These are phyloP conservation scores for Leptestheria dahalacensis DNA, from an alignment of 1,140 invertebrate genomes.

Conservation along the genomic window DNA sequence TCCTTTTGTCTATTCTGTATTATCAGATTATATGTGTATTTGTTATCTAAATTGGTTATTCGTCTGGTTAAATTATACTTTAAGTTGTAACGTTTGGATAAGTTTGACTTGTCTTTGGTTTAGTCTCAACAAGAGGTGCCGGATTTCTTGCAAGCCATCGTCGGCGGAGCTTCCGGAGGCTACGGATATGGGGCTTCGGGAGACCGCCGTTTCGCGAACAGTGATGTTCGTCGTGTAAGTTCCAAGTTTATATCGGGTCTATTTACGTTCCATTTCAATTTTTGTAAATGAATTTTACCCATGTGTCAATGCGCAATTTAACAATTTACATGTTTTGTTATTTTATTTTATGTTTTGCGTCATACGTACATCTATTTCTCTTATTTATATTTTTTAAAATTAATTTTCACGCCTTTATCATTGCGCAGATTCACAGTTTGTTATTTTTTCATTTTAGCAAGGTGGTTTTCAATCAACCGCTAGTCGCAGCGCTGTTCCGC, in stretches of 20 bases:
- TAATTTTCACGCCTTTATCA: too few species aligned
- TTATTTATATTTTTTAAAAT: too few species aligned
- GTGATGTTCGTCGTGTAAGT: neutral
- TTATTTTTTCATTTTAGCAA: neutral
- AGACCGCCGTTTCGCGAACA: neutral
- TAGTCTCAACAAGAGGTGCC: conserved; percentile 1
- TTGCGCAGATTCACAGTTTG: too few species aligned
- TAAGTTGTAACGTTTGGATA: neutral
- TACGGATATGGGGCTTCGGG: neutral
- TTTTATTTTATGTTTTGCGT: too few species aligned
- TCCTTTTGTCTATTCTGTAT: too few species aligned
- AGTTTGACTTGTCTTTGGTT: conserved; percentile 12
- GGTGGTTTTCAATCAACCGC: neutral
- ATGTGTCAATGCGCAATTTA: too few species aligned
- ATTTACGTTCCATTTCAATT: neutral
- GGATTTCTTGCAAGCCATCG: neutral
- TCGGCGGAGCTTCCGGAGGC: neutral
- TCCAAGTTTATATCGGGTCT: neutral
- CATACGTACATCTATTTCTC: too few species aligned
- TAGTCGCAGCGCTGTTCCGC: neutral
- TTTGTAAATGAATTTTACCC: too few species aligned
- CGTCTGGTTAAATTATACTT: neutral
- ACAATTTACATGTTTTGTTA: too few species aligned
- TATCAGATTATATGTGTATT: too few species aligned
- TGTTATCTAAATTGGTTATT: too few species aligned